A percentile compares a stretch with the other conserved stretches of the same genome.
phyloP scores from a whole-genome alignment of 2,888 invertebrate species.

The Pantelozetes paolii region DNA sequence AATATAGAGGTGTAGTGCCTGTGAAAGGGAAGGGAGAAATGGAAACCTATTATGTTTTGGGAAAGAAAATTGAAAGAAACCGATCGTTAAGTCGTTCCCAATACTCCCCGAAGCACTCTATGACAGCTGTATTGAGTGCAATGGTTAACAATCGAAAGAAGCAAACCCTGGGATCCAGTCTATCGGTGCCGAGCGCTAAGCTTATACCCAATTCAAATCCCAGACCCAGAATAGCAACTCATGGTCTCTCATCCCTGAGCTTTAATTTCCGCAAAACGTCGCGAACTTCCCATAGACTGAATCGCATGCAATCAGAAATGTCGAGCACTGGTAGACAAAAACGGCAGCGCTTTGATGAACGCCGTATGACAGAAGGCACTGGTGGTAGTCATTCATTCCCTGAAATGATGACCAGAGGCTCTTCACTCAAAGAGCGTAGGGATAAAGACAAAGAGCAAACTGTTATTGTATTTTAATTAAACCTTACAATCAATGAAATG shows the following conservation, averaged over 20 bases:
- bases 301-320: constrained; percentile 47
- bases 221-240: background rate
- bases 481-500: too few species aligned
- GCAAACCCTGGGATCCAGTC: constrained; percentile 54
- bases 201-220: background rate
- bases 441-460: background rate
- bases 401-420: background rate
- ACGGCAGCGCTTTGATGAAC: constrained; percentile 42
- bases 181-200: constrained; percentile 44
- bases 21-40: constrained; percentile 94
- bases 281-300: constrained; percentile 44
- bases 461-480: background rate
- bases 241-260: constrained; percentile 38
- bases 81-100: constrained; percentile 56
- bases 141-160: constrained; percentile 76
- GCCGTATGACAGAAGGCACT: constrained; percentile 45
- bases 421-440: background rate
- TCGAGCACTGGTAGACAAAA: constrained; percentile 43
- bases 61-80: constrained; percentile 52
- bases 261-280: constrained; percentile 40
- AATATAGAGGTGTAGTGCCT: constrained; percentile 74
- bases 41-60: constrained; percentile 87
- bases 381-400: constrained; percentile 42
- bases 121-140: constrained; percentile 81
- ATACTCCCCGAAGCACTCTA: constrained; percentile 68